phyloP scores from a whole-genome alignment of 2,888 invertebrate genomes.

The Hipparchia sbordonii region DNA sequence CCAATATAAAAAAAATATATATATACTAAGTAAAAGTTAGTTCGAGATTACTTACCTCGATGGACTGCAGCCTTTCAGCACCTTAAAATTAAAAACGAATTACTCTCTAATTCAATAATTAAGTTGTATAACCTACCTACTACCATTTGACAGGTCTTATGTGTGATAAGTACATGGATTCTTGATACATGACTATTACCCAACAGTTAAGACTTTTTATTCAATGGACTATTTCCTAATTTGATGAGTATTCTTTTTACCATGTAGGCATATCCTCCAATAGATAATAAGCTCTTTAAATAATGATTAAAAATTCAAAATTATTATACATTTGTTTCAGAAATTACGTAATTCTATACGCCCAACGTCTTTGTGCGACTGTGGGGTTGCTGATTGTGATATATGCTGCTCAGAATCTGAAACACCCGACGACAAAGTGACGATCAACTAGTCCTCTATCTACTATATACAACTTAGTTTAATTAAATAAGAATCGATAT shows the following conservation, averaged over 20 bases:
- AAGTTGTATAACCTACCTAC: too few relatives aligned
- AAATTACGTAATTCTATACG: slow-evolving; percentile 89
- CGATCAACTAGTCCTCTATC: slow-evolving; percentile 63
- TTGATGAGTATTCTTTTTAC: too few relatives aligned
- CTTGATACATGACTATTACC: too few relatives aligned
- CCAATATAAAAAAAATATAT: neutral
- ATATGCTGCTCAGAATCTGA: slow-evolving; percentile 77
- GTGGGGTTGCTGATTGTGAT: slow-evolving; percentile 91
- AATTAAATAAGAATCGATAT: slow-evolving; percentile 15
- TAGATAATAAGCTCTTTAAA: too few relatives aligned
- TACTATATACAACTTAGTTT: slow-evolving; percentile 2
- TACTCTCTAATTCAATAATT: too few relatives aligned
- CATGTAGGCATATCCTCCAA: too few relatives aligned
- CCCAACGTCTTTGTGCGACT: slow-evolving; percentile 88
- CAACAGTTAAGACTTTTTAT: too few relatives aligned
- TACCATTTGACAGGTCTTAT: too few relatives aligned
- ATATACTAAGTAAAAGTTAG: neutral
- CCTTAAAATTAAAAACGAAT: neutral
- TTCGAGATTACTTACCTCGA: neutral
- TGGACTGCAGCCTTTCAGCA: neutral
- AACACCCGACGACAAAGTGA: slow-evolving; percentile 69
- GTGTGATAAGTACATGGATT: too few relatives aligned
- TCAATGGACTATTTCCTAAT: too few relatives aligned
- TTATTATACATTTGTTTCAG: slow-evolving; percentile 73
- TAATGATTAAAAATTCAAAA: neutral